Base-by-base conservation (phyloP, 2,888 invertebrate species). In the Agonopterix arenella region DNA sequence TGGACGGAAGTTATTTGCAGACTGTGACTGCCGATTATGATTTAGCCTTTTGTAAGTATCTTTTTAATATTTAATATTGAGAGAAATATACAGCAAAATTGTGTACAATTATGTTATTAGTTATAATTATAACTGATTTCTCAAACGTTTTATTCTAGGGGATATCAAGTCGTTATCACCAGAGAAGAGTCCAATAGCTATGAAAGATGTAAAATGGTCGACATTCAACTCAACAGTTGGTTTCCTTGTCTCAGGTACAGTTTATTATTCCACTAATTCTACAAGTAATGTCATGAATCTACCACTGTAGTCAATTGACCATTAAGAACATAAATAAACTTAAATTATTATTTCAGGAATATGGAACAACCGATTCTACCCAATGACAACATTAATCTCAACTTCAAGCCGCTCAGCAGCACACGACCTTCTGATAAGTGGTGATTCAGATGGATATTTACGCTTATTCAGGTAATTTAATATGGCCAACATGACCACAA, bases 151-250 rank as follows among this genome's bases (percentile, higher is more conserved):
- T 36, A 51, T 88, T 90, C 44, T 70, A 95, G 95, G 97, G 97
- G 96, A 96, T 70, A 93, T 96, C n/a, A 95, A 96, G 77, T 93
- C 96, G 0, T 80, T 97, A 47, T 94, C 96, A 1, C 94, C 95
- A 8, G 96, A 97, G 70, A 96, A 96, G 72, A 96, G 96, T 74
- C 95, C 96, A 2, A 91, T 96, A 55, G 95, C 95, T 2, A 96
- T 96, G 95, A 96, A 97, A 74, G 97, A 97, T 70, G 93, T 95
- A 1, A 96, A 96, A 79, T 97, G 97, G 97, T 92, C 94, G 57
- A 94, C 96, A 1, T 95, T 95, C 64, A 97, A 96, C 64, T 95
- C 95, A 45, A 95, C 95, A 0, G 94, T 97, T 44, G 96, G 97
- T 51, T 97, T 95, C 80, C 90, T 96, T 66, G 95, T 96, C 5